These are phyloP conservation scores for Parapristionchus giblindavisi DNA, from an alignment of 2,888 invertebrate species.

Conservation along the genomic window DNA sequence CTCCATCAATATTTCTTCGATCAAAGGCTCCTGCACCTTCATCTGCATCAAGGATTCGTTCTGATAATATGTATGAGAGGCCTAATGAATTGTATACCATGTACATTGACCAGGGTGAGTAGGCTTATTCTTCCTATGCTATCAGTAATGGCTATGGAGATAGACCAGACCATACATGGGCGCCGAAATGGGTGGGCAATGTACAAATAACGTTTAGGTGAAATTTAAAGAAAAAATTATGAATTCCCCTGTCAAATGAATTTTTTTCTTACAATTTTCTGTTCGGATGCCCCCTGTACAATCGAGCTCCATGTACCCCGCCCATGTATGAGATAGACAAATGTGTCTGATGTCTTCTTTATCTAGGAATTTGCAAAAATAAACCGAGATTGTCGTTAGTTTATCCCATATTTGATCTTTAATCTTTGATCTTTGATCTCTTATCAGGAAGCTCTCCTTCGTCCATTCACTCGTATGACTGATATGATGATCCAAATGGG, in stretches of 20 bases:
- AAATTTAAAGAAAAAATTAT: too few species aligned
- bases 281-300: too few species aligned
- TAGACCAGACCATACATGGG: too few species aligned
- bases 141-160: background rate
- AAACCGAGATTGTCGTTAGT: constrained; percentile 31
- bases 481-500: constrained; percentile 7
- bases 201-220: too few species aligned
- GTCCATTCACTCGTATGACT: constrained; percentile 19
- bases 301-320: too few species aligned
- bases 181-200: too few species aligned
- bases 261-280: too few species aligned
- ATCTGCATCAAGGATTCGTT: constrained; percentile 32
- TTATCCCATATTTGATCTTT: background rate
- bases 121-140: too few species aligned
- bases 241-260: too few species aligned
- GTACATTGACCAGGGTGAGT: constrained; percentile 30
- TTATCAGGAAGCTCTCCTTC: constrained; percentile 26
- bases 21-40: constrained; percentile 65
- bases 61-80: constrained; percentile 24
- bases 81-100: constrained; percentile 6
- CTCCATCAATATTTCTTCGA: constrained; percentile 54
- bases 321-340: too few species aligned
- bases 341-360: too few species aligned
- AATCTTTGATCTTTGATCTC: background rate
- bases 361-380: too few species aligned